These are phyloP conservation scores for Cryptus viduatorius DNA, from an alignment of 2,888 invertebrate species.

Conservation along the genomic window DNA sequence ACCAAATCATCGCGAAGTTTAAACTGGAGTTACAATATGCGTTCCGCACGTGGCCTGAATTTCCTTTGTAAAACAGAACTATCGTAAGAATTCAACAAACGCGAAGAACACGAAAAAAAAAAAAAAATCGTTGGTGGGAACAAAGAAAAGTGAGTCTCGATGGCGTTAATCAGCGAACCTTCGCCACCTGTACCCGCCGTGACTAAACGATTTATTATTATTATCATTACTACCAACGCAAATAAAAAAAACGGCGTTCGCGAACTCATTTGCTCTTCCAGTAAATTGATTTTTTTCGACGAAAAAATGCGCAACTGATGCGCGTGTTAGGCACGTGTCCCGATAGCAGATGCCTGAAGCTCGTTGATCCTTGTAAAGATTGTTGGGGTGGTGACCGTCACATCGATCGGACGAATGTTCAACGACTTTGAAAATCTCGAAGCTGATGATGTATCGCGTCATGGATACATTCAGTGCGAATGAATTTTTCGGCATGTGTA, in stretches of 20 bases:
- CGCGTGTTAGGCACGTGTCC: slow-evolving; percentile 19
- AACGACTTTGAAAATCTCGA: slow-evolving; percentile 5
- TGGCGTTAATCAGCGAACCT: slow-evolving; percentile 55
- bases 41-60: slow-evolving; percentile 34
- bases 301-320: slow-evolving; percentile 11
- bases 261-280: slow-evolving; percentile 46
- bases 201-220: slow-evolving; percentile 77
- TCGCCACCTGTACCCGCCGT: slow-evolving; percentile 80
- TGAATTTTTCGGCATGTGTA: no score
- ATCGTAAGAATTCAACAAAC: slow-evolving; percentile 21
- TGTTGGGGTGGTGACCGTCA: background rate
- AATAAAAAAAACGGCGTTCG: background rate
- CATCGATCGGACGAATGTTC: slow-evolving; percentile 1
- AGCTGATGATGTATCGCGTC: background rate
- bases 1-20: slow-evolving; percentile 18
- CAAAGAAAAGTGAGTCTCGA: slow-evolving; percentile 6
- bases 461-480: background rate
- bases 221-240: background rate
- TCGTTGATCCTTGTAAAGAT: slow-evolving; percentile 23
- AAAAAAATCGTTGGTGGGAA: background rate
- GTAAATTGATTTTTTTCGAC: slow-evolving; percentile 55
- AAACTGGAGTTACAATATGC: background rate
- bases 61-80: slow-evolving; percentile 16
- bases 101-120: background rate
- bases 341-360: slow-evolving; percentile 38